Base-by-base conservation (phyloP, 1,140 invertebrate species). In the Phortica variegata region DNA sequence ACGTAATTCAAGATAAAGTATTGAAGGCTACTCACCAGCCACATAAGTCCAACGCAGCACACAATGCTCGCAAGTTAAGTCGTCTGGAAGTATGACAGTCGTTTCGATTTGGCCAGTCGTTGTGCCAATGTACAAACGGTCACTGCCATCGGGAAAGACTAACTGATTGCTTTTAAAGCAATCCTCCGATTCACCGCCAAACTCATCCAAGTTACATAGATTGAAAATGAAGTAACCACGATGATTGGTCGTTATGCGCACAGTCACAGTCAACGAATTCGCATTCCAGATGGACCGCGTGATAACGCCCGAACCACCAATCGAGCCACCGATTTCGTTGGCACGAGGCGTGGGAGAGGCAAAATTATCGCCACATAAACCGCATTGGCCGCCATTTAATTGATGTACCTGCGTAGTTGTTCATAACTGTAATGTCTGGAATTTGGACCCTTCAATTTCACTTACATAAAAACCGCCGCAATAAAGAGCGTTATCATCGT, bases 11-110 rank as follows among this genome's bases (percentile, higher is more conserved):
- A 7, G 6, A 7, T 29, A 7, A 29, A 7, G 12, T 29, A 7
- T 29, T 29, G n/a, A 47, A 20, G 23, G 17, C 31, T 47, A 45
- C 40, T 16, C 13, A 54, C 52, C 55, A 16, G 77, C 77, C 43
- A 60, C 66, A 54, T 87, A 87, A 42, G 80, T 80, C 85, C 85
- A 87, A 54, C 85, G 78, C 2, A 87, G 54, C 0, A 86, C 81
- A 61, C 85, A 87, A 32, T 82, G 79, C 3, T 80, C 37, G 58
- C 85, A 87, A 0, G 60, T 78, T 4, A 87, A 15, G 32, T 58
- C 68, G 3, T 58, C 16, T 0, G 85, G 85, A 2, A 84, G 60
- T 5, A 56, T 23, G 3, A 82, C 58, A 1, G 32, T 45, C 4
- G 77, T 56, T 15, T 73, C 51, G 20, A 77, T 71, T 23, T 42